phyloP scores from a whole-genome alignment of 2,797 vertebrate species.

The Mionectes olivaceus region DNA sequence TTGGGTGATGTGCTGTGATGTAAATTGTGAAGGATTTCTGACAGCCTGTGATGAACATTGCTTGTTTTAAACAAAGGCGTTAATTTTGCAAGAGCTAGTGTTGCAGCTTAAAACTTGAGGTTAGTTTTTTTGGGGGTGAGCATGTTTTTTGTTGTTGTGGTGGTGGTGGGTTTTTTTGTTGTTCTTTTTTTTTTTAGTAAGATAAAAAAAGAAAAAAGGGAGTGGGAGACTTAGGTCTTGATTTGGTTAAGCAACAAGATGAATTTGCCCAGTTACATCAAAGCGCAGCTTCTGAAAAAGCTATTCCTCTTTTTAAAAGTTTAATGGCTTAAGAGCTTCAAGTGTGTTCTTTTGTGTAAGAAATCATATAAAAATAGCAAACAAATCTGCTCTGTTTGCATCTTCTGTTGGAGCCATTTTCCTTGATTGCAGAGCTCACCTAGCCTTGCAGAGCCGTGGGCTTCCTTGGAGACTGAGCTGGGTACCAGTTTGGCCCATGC shows the following conservation, averaged over 20 bases:
- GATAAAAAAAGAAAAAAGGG: accelerated
- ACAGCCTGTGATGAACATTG: neutral
- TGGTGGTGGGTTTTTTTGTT: too few relatives aligned
- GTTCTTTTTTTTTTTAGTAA: neutral
- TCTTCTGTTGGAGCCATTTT: neutral
- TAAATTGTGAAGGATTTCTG: neutral
- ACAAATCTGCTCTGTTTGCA: neutral
- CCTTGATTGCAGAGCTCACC: accelerated
- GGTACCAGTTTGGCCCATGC: neutral
- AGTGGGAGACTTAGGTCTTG: neutral
- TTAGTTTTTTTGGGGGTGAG: neutral
- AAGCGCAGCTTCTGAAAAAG: constrained; percentile 1
- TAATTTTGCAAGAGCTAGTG: neutral
- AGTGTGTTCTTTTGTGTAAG: constrained; percentile 16
- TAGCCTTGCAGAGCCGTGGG: neutral
- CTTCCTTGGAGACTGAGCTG: neutral
- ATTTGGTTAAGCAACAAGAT: neutral
- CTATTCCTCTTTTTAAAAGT: neutral
- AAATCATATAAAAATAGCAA: constrained; percentile 31
- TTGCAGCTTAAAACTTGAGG: neutral
- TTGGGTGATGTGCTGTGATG: neutral
- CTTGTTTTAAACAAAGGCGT: accelerated
- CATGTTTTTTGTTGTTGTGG: neutral
- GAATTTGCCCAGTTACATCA: neutral
- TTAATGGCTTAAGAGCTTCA: neutral